Base-by-base conservation (phyloP, 2,797 vertebrate species). In the Alosa sapidissima region DNA sequence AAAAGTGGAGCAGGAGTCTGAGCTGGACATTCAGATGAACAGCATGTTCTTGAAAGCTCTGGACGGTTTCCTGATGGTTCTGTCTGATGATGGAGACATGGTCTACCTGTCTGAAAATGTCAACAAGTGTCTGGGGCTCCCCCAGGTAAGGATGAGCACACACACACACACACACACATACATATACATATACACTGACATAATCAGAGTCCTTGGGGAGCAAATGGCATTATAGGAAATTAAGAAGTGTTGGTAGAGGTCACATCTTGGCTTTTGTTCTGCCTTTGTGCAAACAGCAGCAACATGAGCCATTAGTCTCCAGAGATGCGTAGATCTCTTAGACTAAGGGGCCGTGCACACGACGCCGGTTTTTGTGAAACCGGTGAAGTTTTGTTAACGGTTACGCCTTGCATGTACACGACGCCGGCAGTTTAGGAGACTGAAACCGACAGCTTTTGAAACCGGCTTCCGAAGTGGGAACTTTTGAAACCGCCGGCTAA, bases 81-180 rank as follows among this genome's bases (percentile, higher is more conserved):
- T 99, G 72, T 98, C 98, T 2, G 97, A 97, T 93, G 98, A 99
- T 75, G 98, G 98, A 85, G 98, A 99, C 90, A 98, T 99, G 94
- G 97, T 99, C 90, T 99, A 97, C 92, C 95, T 98, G 91, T 97
- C 98, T 2, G 98, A 99, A 92, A 98, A 97, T 14, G 97, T 99
- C 94, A 98, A 95, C 96, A 99, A 97, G 93, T 99, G 98, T 90
- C 96, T 99, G 85, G 98, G 98, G 82, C 95, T 99, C 89, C 97
- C 97, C 88, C 98, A 99, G 97, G 98, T 99, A 36, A 94, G 90
- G 16, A 21, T 60, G 24, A 62, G 41, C 52, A 41, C 62, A 41
- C 21, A 7, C n/a, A 21, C 65, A 45, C 55, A n/a, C n/a, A 55
- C 49, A 55, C 65, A 55, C n/a, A 45, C 33, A 51, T 8, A 8